Evolutionary conservation across 2,888 invertebrate species (phyloP), one percentile per base, ranked within the genome.

Genomic region (Torymus aiolomorphi): DNA sequence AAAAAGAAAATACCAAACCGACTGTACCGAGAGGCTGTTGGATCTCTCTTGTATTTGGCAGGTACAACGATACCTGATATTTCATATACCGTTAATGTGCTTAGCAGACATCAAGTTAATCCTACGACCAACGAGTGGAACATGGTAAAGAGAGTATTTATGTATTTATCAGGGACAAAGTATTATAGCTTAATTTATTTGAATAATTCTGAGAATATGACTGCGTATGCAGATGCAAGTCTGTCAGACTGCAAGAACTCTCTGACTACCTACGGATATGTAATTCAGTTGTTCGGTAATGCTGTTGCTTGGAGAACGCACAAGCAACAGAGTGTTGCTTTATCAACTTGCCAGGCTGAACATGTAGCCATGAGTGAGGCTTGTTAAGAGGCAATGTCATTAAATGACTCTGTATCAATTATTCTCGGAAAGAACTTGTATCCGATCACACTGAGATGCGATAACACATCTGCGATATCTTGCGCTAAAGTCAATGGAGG

Each of bases 381-480:
- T 2, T 66, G 66, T 51, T 51, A 66, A 14, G 51, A 66, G 13
- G 5, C 51, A 16, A 66, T 66, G 66, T 49, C 66, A 2, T 52
- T 66, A 20, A 49, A 66, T 49, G 51, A 66, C 16, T 66, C 49
- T 2, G 14, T 66, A 10, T 51, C 2, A 14, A n/a, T 49, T 12
- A 51, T 66, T 2, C n/a, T 66, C 49, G n/a, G 16, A 11, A n/a
- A 24, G 2, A 11, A 66, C 4, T 5, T 66, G 20, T 66, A 66
- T 20, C 66, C 66, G 1, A 66, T 49, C 2, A 20, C 2, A 14
- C 14, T 66, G 16, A n/a, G 5, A 12, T 66, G 66, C 13, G 66
- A 66, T 66, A 66, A 49, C n/a, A 18, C n/a, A 13, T n/a, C 66
- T 18, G 66, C 66, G 13, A 5, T 18, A 4, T 49, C 66, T n/a